These are phyloP conservation scores for Synchiropus splendidus DNA, from an alignment of 2,113 vertebrate species.

Conservation along the genomic window DNA sequence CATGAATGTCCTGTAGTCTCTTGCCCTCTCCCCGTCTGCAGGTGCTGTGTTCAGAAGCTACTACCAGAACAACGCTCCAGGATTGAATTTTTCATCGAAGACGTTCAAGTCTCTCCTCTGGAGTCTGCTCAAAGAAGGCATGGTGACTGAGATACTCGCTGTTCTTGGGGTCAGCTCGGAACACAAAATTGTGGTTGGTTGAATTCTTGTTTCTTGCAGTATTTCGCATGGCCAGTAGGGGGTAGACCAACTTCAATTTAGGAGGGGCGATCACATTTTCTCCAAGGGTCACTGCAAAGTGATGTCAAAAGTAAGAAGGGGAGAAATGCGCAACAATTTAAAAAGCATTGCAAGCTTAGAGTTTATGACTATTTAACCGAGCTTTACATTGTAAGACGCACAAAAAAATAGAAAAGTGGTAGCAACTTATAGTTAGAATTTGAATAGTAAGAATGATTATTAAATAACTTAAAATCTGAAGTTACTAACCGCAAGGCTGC, in stretches of 20 bases:
- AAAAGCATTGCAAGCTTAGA: too few species aligned
- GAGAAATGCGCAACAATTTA: too few species aligned
- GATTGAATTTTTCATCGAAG: constrained; percentile 64
- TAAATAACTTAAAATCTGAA: too few species aligned
- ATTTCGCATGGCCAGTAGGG: background rate
- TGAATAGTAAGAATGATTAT: too few species aligned
- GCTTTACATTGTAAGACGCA: too few species aligned
- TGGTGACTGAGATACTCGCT: constrained; percentile 72
- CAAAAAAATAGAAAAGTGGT: too few species aligned
- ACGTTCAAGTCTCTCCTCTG: constrained; percentile 71
- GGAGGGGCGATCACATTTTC: background rate
- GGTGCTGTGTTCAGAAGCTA: constrained; percentile 75
- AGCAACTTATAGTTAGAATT: too few species aligned
- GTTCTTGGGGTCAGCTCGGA: constrained; percentile 61
- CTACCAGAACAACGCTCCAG: constrained; percentile 70
- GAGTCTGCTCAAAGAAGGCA: constrained; percentile 65
- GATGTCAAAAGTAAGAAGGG: too few species aligned
- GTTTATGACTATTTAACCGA: too few species aligned
- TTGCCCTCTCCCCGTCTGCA: constrained; percentile 38
- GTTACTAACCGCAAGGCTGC: background rate
- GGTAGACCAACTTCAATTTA: background rate
- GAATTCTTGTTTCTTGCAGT: constrained; percentile 7
- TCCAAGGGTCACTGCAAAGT: too few species aligned
- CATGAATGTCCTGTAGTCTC: too few species aligned
- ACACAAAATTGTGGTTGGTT: constrained; percentile 74